These are phyloP conservation scores for Anthopleura sola DNA, from an alignment of 64 coral and sea anemone species.

Conservation along the genomic window DNA sequence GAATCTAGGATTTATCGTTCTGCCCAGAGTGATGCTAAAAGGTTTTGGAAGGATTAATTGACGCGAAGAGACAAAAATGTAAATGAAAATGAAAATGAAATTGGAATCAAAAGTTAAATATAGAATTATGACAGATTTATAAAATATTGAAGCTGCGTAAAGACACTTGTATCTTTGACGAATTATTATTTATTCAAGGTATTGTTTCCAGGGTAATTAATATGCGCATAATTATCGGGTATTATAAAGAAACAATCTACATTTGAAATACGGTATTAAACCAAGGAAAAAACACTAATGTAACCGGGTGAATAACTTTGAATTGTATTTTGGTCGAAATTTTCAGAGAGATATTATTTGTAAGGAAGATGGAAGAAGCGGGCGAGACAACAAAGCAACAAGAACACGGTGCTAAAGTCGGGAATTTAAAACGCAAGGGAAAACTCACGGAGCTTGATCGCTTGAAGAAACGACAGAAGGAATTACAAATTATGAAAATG, in stretches of 20 bases:
- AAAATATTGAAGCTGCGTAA: neutral
- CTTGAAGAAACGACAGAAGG: constrained; percentile 89
- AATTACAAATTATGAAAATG: constrained; percentile 87
- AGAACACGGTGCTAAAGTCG: neutral
- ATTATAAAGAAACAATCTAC: constrained; percentile 9
- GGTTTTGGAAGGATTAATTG: neutral
- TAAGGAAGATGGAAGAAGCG: neutral
- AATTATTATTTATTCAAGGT: constrained; percentile 16
- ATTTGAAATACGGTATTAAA: constrained; percentile 18
- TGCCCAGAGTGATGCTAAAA: neutral
- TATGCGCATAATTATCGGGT: constrained; percentile 25
- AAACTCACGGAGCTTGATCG: constrained; percentile 27
- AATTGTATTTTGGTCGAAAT: neutral
- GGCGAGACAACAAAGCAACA: neutral
- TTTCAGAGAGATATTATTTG: neutral
- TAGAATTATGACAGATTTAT: neutral
- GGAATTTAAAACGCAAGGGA: constrained; percentile 8
- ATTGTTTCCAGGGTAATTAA: constrained; percentile 10
- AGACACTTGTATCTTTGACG: neutral
- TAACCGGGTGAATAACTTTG: constrained; percentile 8
- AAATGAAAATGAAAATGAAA: neutral
- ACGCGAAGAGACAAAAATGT: neutral
- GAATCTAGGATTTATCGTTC: neutral
- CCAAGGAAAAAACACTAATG: constrained; percentile 2
- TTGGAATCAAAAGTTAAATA: neutral